Conservation (phyloP, 2,888 invertebrate genomes). For the Watsonalla binaria region DNA sequence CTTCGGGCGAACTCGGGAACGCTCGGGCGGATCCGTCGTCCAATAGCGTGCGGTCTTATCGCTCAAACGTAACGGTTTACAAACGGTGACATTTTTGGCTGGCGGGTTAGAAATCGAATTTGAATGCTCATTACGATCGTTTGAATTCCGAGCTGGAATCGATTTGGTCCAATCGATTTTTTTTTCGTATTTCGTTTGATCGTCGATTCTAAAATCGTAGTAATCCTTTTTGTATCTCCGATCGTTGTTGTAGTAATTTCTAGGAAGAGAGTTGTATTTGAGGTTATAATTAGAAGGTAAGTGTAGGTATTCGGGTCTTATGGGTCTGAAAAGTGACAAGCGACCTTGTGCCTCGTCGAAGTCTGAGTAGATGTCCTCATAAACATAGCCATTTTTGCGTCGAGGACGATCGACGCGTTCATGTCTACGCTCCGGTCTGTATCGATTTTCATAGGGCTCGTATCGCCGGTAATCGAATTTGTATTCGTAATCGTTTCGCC, state of each 20-base stretch:
- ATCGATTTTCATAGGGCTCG: slow-evolving; percentile 35
- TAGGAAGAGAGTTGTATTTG: slow-evolving; percentile 67
- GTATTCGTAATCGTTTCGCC: slow-evolving; percentile 51
- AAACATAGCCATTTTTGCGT: slow-evolving; percentile 69
- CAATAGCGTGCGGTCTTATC: slow-evolving; percentile 66
- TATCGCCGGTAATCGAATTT: slow-evolving; percentile 47
- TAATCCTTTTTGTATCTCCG: slow-evolving; percentile 63
- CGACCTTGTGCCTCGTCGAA: slow-evolving; percentile 72
- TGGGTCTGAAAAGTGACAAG: slow-evolving; percentile 68
- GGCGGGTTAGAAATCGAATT: slow-evolving; percentile 21
- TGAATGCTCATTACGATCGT: slow-evolving; percentile 19
- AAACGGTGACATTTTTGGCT: slow-evolving; percentile 63
- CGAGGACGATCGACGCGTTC: slow-evolving; percentile 38
- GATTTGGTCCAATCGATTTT: background rate
- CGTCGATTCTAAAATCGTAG: slow-evolving; percentile 69
- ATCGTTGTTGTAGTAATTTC: slow-evolving; percentile 61
- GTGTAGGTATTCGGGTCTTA: slow-evolving; percentile 70
- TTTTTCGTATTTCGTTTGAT: slow-evolving; percentile 9
- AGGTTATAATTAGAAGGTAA: slow-evolving; percentile 59
- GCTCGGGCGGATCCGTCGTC: slow-evolving; percentile 59
- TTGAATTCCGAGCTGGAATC: slow-evolving; percentile 20
- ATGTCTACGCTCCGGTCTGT: slow-evolving; percentile 35
- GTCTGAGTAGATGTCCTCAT: slow-evolving; percentile 73
- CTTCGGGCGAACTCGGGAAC: slow-evolving; percentile 40
- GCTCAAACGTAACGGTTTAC: slow-evolving; percentile 60